A percentile compares a stretch with the other conserved stretches of the same genome.
Conservation (phyloP, 2,888 invertebrate species). For the Trichopria drosophilae region DNA sequence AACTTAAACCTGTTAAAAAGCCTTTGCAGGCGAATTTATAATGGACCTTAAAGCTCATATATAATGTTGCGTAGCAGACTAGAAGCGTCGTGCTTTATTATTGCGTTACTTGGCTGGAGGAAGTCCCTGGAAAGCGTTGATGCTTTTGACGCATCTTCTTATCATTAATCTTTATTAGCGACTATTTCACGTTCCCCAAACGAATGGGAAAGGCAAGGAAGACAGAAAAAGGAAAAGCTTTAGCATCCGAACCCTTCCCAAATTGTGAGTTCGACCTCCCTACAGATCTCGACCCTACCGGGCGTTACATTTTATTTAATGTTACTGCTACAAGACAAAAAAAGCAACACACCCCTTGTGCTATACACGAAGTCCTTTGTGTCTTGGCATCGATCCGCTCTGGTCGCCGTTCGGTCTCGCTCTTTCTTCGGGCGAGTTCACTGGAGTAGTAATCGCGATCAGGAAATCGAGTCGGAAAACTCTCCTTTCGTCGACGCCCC, state of each 20-base stretch:
- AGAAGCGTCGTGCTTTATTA: no score
- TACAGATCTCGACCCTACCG: constrained; percentile 18
- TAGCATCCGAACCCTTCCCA: background rate
- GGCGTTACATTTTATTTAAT: constrained; percentile 37
- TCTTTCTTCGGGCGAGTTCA: constrained; percentile 10
- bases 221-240: constrained; percentile 5
- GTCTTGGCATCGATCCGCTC: background rate
- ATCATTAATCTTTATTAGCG: no score
- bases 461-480: constrained; percentile 25
- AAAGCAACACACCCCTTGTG: constrained; percentile 6
- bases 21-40: no score
- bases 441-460: constrained; percentile 22
- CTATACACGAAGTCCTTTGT: constrained; percentile 5
- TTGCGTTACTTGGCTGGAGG: no score
- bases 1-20: no score
- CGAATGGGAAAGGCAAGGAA: constrained; percentile 4
- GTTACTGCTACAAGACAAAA: constrained; percentile 28
- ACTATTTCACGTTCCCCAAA: no score
- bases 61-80: no score
- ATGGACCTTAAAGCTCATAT: no score
- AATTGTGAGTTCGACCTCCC: no score
- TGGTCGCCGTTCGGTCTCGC: constrained; percentile 3
- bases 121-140: no score
- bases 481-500: background rate
- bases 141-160: no score